Evolutionary conservation across 2,888 invertebrate genomes (phyloP).

Genomic region (Druceiella hillmani): DNA sequence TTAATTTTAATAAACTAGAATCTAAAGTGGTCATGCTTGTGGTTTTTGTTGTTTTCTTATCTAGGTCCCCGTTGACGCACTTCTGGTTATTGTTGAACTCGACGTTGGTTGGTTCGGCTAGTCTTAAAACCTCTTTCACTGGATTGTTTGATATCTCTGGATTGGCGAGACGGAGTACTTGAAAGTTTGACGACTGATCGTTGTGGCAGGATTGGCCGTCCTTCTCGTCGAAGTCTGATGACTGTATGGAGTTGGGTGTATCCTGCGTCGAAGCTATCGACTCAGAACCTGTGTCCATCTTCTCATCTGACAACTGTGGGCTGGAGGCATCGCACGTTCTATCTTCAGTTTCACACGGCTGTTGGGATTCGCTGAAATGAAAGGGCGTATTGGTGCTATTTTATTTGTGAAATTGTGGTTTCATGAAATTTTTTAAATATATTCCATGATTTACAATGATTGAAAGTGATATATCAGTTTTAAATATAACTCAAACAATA

Average conservation of each 20-base stretch:
- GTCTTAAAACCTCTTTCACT: conserved; percentile 28
- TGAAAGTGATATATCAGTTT: no score
- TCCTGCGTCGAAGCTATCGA: conserved; percentile 36
- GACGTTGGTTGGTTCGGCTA: conserved; percentile 24
- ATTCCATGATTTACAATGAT: no score
- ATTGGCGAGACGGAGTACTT: not conserved
- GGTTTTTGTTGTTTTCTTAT: no score
- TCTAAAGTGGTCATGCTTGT: no score
- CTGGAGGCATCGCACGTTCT: conserved; percentile 33
- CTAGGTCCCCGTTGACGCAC: no score
- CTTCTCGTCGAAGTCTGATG: conserved; percentile 38
- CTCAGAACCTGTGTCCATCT: conserved; percentile 46
- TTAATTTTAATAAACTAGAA: no score
- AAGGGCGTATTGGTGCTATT: no score
- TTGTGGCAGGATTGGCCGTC: conserved; percentile 24
- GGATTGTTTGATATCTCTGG: not conserved
- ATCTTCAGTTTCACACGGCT: no score
- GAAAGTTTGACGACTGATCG: conserved; percentile 22
- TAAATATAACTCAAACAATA: no score
- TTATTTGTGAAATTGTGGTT: no score
- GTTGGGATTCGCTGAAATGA: no score
- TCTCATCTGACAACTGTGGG: conserved; percentile 45
- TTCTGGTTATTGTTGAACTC: conserved; percentile 30
- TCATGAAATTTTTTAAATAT: no score
- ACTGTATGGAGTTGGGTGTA: conserved; percentile 39